Evolutionary conservation across 2,113 vertebrate species (phyloP).

Genomic region (Aythya baeri): DNA sequence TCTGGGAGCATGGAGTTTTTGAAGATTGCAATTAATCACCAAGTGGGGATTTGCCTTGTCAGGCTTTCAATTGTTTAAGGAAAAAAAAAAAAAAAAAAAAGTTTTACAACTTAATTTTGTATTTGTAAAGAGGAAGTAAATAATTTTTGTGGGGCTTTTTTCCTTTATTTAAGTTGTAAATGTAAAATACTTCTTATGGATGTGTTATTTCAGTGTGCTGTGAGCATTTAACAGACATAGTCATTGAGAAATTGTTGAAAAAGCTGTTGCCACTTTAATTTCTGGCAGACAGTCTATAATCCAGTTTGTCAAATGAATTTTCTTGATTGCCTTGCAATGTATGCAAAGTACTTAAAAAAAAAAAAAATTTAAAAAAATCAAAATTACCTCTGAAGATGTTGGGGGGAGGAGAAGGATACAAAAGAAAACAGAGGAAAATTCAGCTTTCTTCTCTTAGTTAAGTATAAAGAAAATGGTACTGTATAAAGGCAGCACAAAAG

Average conservation of each 20-base stretch:
- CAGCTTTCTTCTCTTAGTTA: neutral
- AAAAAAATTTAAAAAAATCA: constrained; percentile 37
- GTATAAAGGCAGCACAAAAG: neutral
- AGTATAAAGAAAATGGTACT: neutral
- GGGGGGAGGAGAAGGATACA: neutral
- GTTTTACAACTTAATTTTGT: neutral
- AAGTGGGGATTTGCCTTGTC: neutral
- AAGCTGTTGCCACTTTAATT: constrained; percentile 14
- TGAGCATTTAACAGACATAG: constrained; percentile 26
- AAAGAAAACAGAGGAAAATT: constrained; percentile 25
- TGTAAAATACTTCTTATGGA: neutral
- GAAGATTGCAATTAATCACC: neutral
- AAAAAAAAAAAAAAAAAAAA: neutral
- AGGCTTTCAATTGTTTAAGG: neutral
- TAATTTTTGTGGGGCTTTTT: neutral
- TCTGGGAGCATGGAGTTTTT: neutral
- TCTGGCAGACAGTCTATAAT: constrained; percentile 55
- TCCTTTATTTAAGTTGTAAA: neutral
- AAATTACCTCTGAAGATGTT: constrained; percentile 58
- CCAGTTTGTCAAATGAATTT: constrained; percentile 71
- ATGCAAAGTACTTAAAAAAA: constrained; percentile 63
- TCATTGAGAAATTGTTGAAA: constrained; percentile 6
- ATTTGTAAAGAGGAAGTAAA: neutral
- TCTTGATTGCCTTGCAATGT: constrained; percentile 63
- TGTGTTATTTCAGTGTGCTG: neutral